phyloP scores from a whole-genome alignment of 2,888 invertebrate species.

The Pseudanteris insignis region DNA sequence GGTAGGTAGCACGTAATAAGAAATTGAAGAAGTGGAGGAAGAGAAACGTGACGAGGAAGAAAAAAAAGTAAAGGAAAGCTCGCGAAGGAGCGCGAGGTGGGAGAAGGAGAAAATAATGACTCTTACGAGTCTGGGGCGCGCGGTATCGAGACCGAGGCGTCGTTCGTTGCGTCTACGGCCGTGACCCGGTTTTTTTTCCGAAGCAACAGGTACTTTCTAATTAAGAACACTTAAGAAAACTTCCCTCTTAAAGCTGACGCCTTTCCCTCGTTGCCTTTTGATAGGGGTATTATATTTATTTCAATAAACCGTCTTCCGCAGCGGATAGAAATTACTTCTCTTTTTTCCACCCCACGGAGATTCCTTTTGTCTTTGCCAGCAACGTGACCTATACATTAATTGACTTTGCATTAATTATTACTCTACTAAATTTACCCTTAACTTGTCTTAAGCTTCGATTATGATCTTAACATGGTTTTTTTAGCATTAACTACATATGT shows the following conservation, averaged over 20 bases:
- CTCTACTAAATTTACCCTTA: no score
- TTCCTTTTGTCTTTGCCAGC: no score
- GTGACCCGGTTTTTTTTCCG: constrained; percentile 67
- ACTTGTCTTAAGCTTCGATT: no score
- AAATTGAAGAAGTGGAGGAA: constrained; percentile 39
- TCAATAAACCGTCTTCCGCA: constrained; percentile 62
- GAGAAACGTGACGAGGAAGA: constrained; percentile 35
- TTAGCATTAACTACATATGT: no score
- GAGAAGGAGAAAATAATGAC: constrained; percentile 66
- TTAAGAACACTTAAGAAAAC: constrained; percentile 68
- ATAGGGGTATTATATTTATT: constrained; percentile 64
- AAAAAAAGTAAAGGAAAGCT: constrained; percentile 41
- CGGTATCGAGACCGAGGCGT: constrained; percentile 48
- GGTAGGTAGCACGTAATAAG: constrained; percentile 47
- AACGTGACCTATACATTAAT: no score
- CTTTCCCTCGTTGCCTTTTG: constrained; percentile 57
- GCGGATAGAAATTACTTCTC: no score
- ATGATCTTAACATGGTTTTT: no score
- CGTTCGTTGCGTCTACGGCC: constrained; percentile 61
- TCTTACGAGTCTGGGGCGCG: constrained; percentile 60
- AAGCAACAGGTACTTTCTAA: constrained; percentile 67
- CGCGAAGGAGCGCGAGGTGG: constrained; percentile 50
- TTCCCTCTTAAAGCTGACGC: constrained; percentile 67
- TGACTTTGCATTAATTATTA: no score
- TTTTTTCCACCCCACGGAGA: no score